A percentile compares a stretch with the other conserved stretches of the same genome.
phyloP scores from a whole-genome alignment of 2,888 invertebrate genomes.

The Panopea generosa region DNA sequence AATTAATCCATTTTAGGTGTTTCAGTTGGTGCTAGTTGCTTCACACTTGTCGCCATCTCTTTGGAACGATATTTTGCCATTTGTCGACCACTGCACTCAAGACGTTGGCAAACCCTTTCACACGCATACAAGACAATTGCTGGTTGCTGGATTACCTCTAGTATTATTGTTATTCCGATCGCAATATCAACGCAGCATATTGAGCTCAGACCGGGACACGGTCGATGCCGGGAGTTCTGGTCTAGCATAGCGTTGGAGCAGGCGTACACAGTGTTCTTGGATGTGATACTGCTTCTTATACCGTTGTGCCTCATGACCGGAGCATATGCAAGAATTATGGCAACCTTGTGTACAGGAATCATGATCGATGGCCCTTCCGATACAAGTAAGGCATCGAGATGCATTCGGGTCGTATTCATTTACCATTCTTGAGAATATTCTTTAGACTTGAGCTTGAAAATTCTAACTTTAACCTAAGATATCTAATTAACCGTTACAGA shows the following conservation, averaged over 20 bases:
- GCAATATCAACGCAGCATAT: conserved; percentile 83
- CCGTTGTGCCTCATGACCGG: conserved; percentile 92
- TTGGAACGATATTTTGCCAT: conserved; percentile 93
- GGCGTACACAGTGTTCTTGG: conserved; percentile 90
- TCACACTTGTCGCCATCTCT: conserved; percentile 92
- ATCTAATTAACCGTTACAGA: too few species aligned
- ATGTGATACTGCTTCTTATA: conserved; percentile 90
- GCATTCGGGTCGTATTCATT: too few species aligned
- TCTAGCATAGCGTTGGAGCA: conserved; percentile 87
- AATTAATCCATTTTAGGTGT: conserved; percentile 88
- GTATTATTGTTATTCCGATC: conserved; percentile 89
- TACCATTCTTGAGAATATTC: too few species aligned
- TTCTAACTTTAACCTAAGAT: too few species aligned
- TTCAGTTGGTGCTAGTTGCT: conserved; percentile 91
- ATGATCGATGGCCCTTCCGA: conserved; percentile 21
- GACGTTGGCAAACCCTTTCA: conserved; percentile 90
- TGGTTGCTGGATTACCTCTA: conserved; percentile 86
- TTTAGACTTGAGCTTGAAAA: too few species aligned
- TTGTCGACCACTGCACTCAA: conserved; percentile 90
- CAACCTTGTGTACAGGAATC: conserved; percentile 76
- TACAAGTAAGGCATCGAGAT: too few species aligned
- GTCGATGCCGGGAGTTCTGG: conserved; percentile 76
- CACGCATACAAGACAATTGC: conserved; percentile 89
- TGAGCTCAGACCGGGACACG: conserved; percentile 40
- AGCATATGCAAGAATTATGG: conserved; percentile 87